phyloP scores from a whole-genome alignment of 2,888 invertebrate species.

The Athrips mouffetella region DNA sequence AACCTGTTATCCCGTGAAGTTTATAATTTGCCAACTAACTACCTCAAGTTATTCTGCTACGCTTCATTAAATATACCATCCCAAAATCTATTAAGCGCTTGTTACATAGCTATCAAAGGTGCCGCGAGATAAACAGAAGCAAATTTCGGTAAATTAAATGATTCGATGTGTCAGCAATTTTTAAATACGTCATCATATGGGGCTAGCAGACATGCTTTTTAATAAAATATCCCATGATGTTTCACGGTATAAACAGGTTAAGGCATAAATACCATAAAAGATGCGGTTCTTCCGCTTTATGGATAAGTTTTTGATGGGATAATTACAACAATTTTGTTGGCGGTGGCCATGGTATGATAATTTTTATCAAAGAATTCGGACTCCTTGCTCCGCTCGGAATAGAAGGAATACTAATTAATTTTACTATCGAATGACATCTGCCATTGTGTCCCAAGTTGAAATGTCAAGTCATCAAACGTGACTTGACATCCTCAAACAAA shows the following conservation, averaged over 20 bases:
- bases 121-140: conserved; percentile 14
- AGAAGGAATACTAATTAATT: no score
- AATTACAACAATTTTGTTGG: conserved; percentile 32
- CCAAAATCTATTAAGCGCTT: background rate
- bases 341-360: conserved; percentile 17
- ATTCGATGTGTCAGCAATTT: conserved; percentile 32
- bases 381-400: no score
- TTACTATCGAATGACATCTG: no score
- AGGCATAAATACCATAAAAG: conserved; percentile 20
- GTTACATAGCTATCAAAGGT: background rate
- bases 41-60: background rate
- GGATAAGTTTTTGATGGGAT: conserved; percentile 31
- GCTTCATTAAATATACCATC: background rate
- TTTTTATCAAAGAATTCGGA: no score
- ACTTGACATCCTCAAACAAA: no score
- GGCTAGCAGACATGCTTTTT: no score
- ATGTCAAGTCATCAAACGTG: no score
- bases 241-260: conserved; percentile 35
- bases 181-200: no score
- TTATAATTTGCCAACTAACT: conserved; percentile 1
- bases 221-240: no score
- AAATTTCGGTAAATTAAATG: conserved; percentile 29
- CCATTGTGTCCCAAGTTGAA: no score
- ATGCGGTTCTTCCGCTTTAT: conserved; percentile 36
- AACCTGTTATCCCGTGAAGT: background rate